Conservation (phyloP, 2,888 invertebrate genomes). For the Ormyrus labotus region DNA sequence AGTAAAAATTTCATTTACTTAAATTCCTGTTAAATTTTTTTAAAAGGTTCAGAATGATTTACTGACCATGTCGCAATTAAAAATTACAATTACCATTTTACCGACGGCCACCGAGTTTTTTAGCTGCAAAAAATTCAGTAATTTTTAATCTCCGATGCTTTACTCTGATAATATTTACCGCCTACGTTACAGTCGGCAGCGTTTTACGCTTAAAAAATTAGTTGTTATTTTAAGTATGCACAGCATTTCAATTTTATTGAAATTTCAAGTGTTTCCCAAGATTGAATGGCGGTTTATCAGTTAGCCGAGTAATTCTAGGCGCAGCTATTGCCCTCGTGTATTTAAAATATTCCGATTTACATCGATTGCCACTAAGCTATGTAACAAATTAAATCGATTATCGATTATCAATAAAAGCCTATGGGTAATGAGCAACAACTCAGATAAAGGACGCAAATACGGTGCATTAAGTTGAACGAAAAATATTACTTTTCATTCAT, state of each 20-base stretch:
- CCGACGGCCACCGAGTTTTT: no score
- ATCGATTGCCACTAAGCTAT: neutral
- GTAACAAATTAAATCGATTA: conserved; percentile 27
- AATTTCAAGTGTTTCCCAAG: neutral
- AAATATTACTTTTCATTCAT: neutral
- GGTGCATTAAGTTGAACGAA: neutral
- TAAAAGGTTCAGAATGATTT: no score
- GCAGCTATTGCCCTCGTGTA: neutral
- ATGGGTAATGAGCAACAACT: neutral
- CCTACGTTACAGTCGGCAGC: no score
- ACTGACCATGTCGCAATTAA: no score
- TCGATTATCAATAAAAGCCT: conserved; percentile 32
- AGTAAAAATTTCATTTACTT: no score
- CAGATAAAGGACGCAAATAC: neutral
- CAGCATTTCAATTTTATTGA: neutral
- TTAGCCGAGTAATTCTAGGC: neutral
- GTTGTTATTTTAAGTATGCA: neutral
- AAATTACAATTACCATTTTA: no score
- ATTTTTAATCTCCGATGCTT: no score
- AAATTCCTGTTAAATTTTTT: no score
- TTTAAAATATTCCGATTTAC: conserved; percentile 18
- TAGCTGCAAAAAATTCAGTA: no score
- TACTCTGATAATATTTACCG: no score
- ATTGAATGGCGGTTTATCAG: conserved; percentile 3
- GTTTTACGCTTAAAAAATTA: neutral